Base-by-base conservation (phyloP, 2,113 vertebrate genomes). In the Triplophysa siluroides region DNA sequence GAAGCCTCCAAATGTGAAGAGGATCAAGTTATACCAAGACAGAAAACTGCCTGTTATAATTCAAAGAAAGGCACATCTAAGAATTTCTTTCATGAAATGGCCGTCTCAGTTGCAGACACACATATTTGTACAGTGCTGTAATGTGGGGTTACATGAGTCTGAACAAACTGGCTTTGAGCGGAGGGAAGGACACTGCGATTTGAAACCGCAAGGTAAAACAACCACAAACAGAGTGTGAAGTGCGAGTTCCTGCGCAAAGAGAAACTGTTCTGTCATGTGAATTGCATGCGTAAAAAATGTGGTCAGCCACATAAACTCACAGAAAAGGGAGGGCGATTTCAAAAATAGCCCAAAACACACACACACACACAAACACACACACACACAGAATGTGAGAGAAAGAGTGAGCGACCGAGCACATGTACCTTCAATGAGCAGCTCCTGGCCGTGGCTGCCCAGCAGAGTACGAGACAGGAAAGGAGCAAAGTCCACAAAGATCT, bases 401-500 rank as follows among this genome's bases (percentile, higher is more conserved):
- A 68, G 21, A 11, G 18, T 9, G 26, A 43, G 70, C 60, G 68
- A 83, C 77, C 38, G 71, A 18, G 11, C 85, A 90, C 88, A 69
- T 88, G 84, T 96, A 99, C 98, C 98, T 98, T 99, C 98, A 86
- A 99, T 99, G 86, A 99, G 93, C 78, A 99, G 89, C 85, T 99
- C 98, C 90, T 99, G 98, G 84, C 98, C 98, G 38, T 98, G 97
- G 89, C 97, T 98, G 80, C 97, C 98, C 90, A 99, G 89, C 83
- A 99, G 88, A 2, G 97, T 99, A 71, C 97, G 95, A 8, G 97
- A 99, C 18, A 99, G 91, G 87, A 99, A 99, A 76, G 97, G 98
- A 8, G 98, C 98, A 93, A 98, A 99, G 91, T 99, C 98, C 88
- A 99, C 97, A 89, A 99, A 99, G 88, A 98, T 98, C 92, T 99